Conservation (phyloP, 2,797 vertebrate species). For the Silurus aristotelis region DNA sequence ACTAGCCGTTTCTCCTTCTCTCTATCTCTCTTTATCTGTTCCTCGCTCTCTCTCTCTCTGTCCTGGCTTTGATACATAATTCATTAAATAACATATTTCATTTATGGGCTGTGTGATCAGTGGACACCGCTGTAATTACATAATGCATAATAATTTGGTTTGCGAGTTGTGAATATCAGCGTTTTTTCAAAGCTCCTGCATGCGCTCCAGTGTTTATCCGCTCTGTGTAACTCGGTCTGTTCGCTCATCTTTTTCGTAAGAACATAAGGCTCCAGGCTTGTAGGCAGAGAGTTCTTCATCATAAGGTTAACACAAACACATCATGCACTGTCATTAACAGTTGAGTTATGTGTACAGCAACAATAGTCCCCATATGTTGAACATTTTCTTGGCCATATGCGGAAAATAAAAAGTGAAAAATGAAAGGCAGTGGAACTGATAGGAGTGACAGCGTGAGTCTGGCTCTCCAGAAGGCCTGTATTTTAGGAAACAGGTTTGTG, state of each 20-base stretch:
- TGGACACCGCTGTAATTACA: conserved; percentile 48
- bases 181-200: conserved; percentile 44
- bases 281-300: conserved; percentile 33
- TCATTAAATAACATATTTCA: conserved; percentile 55
- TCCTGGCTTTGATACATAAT: conserved; percentile 57
- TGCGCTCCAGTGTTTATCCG: conserved; percentile 30
- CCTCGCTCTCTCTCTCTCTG: neutral
- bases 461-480: conserved; percentile 62
- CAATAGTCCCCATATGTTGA: conserved; percentile 56
- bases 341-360: conserved; percentile 39
- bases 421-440: conserved; percentile 57
- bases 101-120: conserved; percentile 58
- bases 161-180: conserved; percentile 55
- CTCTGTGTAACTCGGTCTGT: neutral
- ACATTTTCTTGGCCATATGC: conserved; percentile 56
- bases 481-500: conserved; percentile 62
- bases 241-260: conserved; percentile 2
- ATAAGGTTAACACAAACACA: conserved; percentile 52
- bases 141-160: conserved; percentile 46
- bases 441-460: conserved; percentile 60
- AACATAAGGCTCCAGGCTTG: conserved; percentile 32
- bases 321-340: conserved; percentile 52
- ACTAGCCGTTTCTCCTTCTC: conserved; percentile 32
- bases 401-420: conserved; percentile 50
- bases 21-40: neutral